These are phyloP conservation scores for Gymnocypris eckloni DNA, from an alignment of 2,797 vertebrate genomes.

Conservation along the genomic window DNA sequence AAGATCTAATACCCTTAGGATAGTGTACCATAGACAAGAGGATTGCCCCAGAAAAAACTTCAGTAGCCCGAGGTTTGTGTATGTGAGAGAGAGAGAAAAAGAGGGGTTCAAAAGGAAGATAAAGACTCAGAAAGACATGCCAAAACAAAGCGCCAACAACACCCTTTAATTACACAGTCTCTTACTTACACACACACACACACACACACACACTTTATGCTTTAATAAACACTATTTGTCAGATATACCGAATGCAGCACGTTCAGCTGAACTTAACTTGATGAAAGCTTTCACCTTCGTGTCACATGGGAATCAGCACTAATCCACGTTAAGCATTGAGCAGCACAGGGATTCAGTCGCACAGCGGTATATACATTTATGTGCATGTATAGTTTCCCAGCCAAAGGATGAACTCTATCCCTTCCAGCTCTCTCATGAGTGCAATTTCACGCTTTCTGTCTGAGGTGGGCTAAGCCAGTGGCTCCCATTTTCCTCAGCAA, in stretches of 20 bases:
- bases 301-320: conserved; percentile 21
- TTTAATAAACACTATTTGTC: conserved; percentile 22
- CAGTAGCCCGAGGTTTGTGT: conserved; percentile 38
- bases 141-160: conserved; percentile 41
- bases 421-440: conserved; percentile 20
- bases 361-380: not conserved
- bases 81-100: not conserved
- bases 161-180: conserved; percentile 17
- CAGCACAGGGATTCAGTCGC: not conserved
- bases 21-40: conserved; percentile 38
- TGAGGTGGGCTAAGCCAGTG: conserved; percentile 22
- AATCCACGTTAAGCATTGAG: conserved; percentile 38
- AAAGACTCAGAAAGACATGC: conserved; percentile 22
- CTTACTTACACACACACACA: not conserved
- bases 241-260: not conserved
- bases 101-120: conserved; percentile 1
- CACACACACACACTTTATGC: not conserved
- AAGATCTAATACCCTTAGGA: conserved; percentile 32
- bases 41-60: conserved; percentile 31
- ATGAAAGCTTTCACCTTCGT: conserved; percentile 23
- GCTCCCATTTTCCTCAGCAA: conserved; percentile 28
- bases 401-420: conserved; percentile 12
- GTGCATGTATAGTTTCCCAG: conserved; percentile 4
- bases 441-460: conserved; percentile 23
- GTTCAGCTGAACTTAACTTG: not conserved